Evolutionary conservation across 2,888 invertebrate genomes (phyloP).

Genomic region (Ochropleura plecta): DNA sequence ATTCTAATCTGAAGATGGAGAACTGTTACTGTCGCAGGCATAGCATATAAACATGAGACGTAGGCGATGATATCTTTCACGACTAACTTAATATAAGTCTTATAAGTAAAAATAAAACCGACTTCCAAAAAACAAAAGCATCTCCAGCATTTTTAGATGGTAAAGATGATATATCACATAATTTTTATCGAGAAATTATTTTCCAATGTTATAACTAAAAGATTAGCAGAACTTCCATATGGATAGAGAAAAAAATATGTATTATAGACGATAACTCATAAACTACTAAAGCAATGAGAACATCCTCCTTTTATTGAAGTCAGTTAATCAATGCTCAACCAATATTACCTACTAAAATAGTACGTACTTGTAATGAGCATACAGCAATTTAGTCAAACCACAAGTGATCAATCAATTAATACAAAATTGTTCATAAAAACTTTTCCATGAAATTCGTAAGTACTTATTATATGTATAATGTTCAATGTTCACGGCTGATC

Average conservation of each 20-base stretch:
- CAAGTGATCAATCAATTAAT: conserved; percentile 16
- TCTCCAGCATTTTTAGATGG: too few relatives aligned
- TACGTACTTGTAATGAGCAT: background rate
- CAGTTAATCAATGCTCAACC: background rate
- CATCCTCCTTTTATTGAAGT: too few relatives aligned
- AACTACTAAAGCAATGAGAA: too few relatives aligned
- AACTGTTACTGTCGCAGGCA: background rate
- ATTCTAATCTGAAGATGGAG: background rate
- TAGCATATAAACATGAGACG: background rate
- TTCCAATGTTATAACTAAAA: too few relatives aligned
- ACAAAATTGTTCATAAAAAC: background rate
- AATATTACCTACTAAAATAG: background rate
- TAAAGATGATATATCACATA: too few relatives aligned
- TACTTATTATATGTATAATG: conserved; percentile 3
- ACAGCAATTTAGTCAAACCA: background rate
- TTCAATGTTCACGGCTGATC: conserved; percentile 10
- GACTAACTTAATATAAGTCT: background rate
- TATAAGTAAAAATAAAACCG: too few relatives aligned
- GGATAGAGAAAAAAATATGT: too few relatives aligned
- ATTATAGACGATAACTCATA: too few relatives aligned
- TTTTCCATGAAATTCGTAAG: background rate
- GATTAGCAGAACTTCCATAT: too few relatives aligned
- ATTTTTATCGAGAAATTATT: too few relatives aligned
- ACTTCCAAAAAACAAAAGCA: too few relatives aligned
- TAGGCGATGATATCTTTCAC: background rate